Percentiles rank a stretch among this genome's conserved stretches.
phyloP scores from a whole-genome alignment of 2,113 vertebrate species.

The Athene noctua region DNA sequence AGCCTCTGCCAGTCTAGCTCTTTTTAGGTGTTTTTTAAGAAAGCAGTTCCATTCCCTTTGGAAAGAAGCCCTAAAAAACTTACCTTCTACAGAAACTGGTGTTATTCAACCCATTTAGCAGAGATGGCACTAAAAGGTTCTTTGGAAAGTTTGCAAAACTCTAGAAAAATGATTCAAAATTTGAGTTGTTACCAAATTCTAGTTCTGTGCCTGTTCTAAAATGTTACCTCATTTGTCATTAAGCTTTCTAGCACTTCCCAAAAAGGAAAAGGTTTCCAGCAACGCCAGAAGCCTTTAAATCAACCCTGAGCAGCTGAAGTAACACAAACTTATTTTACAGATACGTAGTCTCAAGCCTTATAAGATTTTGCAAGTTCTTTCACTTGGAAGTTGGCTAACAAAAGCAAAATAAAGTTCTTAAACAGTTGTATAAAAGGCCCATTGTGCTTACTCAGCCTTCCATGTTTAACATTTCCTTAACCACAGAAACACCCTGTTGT shows the following conservation, averaged over 20 bases:
- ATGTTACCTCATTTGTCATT: neutral
- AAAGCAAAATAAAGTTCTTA: neutral
- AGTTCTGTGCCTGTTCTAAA: neutral
- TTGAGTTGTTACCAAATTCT: neutral
- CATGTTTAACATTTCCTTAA: fast-evolving
- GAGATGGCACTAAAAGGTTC: fast-evolving
- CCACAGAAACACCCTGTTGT: neutral
- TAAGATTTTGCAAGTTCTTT: neutral
- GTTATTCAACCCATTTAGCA: fast-evolving
- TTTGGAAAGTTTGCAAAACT: neutral
- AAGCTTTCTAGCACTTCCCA: neutral
- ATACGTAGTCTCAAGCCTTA: fast-evolving
- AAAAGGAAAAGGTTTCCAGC: neutral
- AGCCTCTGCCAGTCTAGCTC: neutral
- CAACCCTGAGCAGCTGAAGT: neutral
- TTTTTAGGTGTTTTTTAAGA: neutral
- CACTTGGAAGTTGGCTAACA: neutral
- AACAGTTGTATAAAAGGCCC: fast-evolving
- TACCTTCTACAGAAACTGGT: neutral
- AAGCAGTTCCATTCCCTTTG: neutral
- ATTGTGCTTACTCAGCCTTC: neutral
- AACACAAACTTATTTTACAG: fast-evolving
- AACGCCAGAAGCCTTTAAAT: neutral
- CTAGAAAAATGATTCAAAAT: neutral
- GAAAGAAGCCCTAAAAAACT: neutral